These are phyloP conservation scores for Yponomeuta sedellus DNA, from an alignment of 2,888 invertebrate genomes.

Conservation along the genomic window DNA sequence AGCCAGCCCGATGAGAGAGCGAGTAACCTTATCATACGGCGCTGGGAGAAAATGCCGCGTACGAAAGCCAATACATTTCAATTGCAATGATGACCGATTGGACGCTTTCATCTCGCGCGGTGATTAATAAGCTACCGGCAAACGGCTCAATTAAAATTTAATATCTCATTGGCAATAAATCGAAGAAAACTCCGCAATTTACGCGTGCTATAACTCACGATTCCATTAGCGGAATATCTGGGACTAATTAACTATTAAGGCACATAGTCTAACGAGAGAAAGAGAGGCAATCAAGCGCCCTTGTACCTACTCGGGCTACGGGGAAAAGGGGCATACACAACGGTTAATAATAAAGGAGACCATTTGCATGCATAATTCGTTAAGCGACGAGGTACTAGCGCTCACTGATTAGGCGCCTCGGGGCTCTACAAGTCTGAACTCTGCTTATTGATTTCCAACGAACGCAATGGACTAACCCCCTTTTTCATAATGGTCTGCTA, in stretches of 20 bases:
- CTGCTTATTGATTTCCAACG: background rate
- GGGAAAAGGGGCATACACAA: slow-evolving; percentile 4
- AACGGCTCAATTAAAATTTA: slow-evolving; percentile 12
- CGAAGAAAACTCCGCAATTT: background rate
- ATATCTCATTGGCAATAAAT: slow-evolving; percentile 7
- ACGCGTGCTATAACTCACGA: slow-evolving; percentile 22
- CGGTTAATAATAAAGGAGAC: slow-evolving; percentile 38
- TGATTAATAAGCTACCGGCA: slow-evolving; percentile 32
- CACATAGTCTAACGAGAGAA: slow-evolving; percentile 20
- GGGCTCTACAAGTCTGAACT: background rate
- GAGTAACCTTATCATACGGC: slow-evolving; percentile 62
- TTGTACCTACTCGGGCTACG: background rate
- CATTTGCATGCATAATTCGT: slow-evolving; percentile 41
- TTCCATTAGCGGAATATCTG: slow-evolving; percentile 19
- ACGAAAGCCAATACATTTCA: slow-evolving; percentile 59
- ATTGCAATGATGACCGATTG: slow-evolving; percentile 35
- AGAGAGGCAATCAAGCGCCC: slow-evolving; percentile 16
- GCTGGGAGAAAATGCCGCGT: slow-evolving; percentile 59
- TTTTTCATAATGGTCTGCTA: no score
- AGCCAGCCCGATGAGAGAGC: slow-evolving; percentile 52
- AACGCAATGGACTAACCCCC: background rate
- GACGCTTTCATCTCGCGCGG: slow-evolving; percentile 50
- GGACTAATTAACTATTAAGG: slow-evolving; percentile 21
- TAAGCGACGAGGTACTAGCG: slow-evolving; percentile 25
- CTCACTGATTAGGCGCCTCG: slow-evolving; percentile 23